Percentiles rank a stretch among this genome's conserved stretches.
Evolutionary conservation across 2,888 invertebrate species (phyloP).

Genomic region (Eristalis intricaria): DNA sequence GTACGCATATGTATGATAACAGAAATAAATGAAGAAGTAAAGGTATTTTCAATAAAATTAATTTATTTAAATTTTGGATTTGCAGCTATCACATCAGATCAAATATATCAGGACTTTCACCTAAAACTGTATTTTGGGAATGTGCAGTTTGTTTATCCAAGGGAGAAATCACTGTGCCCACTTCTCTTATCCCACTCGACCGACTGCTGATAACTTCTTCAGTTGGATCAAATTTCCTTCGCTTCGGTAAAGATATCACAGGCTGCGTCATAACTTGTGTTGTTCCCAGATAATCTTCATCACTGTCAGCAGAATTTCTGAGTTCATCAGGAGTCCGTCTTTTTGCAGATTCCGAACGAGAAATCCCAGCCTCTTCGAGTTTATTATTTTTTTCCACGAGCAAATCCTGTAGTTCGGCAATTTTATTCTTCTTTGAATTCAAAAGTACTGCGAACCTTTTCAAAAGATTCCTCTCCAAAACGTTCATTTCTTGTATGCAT

Average conservation of each 20-base stretch:
- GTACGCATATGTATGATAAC: too few relatives aligned
- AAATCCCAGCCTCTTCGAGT: conserved; percentile 23
- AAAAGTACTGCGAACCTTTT: conserved; percentile 75
- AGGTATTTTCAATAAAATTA: background rate
- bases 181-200: background rate
- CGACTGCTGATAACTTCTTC: background rate
- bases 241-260: conserved; percentile 46
- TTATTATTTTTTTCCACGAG: conserved; percentile 44
- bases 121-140: background rate
- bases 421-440: conserved; percentile 77
- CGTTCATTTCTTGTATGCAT: conserved; percentile 73
- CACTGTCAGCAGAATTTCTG: background rate
- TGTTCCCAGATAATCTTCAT: conserved; percentile 47
- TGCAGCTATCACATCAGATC: background rate
- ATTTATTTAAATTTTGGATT: background rate
- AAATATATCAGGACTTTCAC: conserved; percentile 12
- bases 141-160: background rate
- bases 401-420: conserved; percentile 74
- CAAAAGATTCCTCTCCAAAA: conserved; percentile 73
- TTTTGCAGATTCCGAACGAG: background rate
- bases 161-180: background rate
- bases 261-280: conserved; percentile 59
- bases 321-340: conserved; percentile 8
- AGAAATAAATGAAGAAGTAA: background rate
- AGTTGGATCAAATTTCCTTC: conserved; percentile 37